These are phyloP conservation scores for Lucinisca nassula DNA, from an alignment of 2,888 invertebrate species.

Conservation along the genomic window DNA sequence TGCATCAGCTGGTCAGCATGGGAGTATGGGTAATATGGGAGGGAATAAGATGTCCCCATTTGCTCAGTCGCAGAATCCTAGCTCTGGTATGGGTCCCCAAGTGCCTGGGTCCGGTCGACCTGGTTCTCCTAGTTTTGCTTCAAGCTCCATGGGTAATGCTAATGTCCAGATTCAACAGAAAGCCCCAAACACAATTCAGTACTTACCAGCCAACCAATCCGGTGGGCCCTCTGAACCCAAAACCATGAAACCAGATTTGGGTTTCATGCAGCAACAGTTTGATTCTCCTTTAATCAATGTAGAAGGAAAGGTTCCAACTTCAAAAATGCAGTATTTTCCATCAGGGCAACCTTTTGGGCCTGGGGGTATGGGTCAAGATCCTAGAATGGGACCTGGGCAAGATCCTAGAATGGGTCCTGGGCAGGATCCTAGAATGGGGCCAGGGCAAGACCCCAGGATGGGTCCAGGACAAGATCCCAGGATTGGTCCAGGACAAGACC, in stretches of 20 bases:
- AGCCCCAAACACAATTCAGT: constrained; percentile 99
- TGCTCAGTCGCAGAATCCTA: constrained; percentile 65
- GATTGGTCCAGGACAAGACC: constrained; percentile 59
- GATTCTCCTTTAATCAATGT: constrained; percentile 94
- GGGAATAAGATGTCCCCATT: constrained; percentile 56
- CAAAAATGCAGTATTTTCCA: constrained; percentile 92
- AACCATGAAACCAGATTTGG: constrained; percentile 78
- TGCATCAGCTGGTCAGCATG: constrained; percentile 37
- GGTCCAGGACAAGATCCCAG: constrained; percentile 61
- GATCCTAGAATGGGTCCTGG: constrained; percentile 61
- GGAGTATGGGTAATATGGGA: constrained; percentile 30
- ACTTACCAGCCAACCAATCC: constrained; percentile 98
- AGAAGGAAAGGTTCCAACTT: constrained; percentile 92
- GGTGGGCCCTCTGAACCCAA: constrained; percentile 86
- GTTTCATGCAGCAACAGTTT: constrained; percentile 95
- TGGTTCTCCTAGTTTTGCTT: constrained; percentile 76
- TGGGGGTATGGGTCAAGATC: constrained; percentile 53
- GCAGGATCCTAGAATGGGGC: constrained; percentile 40
- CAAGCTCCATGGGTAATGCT: constrained; percentile 90
- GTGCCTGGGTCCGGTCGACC: constrained; percentile 72
- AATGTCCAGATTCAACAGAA: constrained; percentile 97
- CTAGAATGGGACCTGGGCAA: constrained; percentile 60
- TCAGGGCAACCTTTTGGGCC: constrained; percentile 71
- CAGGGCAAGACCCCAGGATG: constrained; percentile 64
- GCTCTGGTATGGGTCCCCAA: constrained; percentile 53